A percentile compares a stretch with the other conserved stretches of the same genome.
Conservation (phyloP, 2,797 vertebrate species). For the Natrix natrix region DNA sequence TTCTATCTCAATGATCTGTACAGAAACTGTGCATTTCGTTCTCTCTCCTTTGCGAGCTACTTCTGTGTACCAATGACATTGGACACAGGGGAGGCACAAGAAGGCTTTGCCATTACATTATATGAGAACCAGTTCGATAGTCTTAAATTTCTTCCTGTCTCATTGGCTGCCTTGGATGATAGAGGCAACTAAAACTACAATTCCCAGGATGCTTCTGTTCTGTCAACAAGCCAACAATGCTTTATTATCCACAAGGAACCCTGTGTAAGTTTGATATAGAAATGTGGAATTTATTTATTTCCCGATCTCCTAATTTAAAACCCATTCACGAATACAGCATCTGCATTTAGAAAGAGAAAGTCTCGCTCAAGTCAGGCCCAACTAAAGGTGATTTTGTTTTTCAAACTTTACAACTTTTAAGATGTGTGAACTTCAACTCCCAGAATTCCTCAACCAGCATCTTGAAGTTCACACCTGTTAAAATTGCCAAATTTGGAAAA, state of each 20-base stretch:
- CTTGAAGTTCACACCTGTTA: background rate
- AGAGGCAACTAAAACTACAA: background rate
- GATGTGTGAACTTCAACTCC: background rate
- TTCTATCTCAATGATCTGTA: background rate
- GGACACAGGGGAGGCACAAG: background rate
- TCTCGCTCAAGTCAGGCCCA: background rate
- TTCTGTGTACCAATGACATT: background rate
- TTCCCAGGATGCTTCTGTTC: background rate
- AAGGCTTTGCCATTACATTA: background rate
- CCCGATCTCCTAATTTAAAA: background rate
- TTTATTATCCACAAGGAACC: background rate
- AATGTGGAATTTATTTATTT: background rate
- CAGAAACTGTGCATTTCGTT: background rate
- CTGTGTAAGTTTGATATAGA: background rate
- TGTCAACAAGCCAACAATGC: no score
- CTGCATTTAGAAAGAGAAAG: background rate
- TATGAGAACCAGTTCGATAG: background rate
- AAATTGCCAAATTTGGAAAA: background rate
- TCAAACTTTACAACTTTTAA: background rate
- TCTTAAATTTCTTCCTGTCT: background rate
- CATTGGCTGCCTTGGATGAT: fast-evolving
- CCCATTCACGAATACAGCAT: background rate
- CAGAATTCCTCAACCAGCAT: background rate
- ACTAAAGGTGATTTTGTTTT: background rate
- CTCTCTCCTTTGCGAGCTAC: background rate